Evolutionary conservation across 2,888 invertebrate species (phyloP).

Genomic region (Dasypogon diadema): DNA sequence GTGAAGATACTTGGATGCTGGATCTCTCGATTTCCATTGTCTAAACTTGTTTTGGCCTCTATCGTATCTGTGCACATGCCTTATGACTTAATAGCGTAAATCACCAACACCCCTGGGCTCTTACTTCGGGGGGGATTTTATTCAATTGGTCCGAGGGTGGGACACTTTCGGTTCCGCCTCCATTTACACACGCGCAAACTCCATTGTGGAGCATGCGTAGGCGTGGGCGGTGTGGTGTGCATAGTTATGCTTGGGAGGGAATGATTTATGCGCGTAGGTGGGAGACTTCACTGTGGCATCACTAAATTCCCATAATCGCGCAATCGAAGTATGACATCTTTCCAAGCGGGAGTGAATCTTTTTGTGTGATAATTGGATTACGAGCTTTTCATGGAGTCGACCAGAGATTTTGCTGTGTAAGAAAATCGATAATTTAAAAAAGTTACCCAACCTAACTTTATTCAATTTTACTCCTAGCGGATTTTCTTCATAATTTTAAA

Average conservation of each 20-base stretch:
- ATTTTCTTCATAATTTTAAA: slow-evolving; percentile 24
- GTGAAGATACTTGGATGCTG: neutral
- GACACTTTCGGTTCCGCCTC: neutral
- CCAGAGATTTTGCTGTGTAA: slow-evolving; percentile 32
- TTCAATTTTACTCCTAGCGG: neutral
- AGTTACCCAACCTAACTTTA: slow-evolving; percentile 16
- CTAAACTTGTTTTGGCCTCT: neutral
- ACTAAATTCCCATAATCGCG: slow-evolving; percentile 14
- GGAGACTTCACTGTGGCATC: slow-evolving; percentile 15
- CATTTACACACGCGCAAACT: neutral
- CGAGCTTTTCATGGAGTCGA: slow-evolving; percentile 52
- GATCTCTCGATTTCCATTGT: slow-evolving; percentile 6
- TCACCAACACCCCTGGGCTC: no score
- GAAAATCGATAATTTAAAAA: slow-evolving; percentile 46
- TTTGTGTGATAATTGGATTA: slow-evolving; percentile 53
- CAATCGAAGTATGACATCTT: slow-evolving; percentile 49
- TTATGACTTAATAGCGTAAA: no score
- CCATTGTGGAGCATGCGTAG: slow-evolving; percentile 11
- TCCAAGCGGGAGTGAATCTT: slow-evolving; percentile 40
- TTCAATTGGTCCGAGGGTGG: slow-evolving; percentile 25
- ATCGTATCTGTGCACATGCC: neutral
- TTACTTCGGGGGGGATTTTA: neutral
- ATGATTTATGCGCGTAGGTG: slow-evolving; percentile 21
- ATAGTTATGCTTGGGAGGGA: neutral
- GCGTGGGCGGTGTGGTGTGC: neutral